Evolutionary conservation across 2,888 invertebrate species (phyloP), one percentile per base, ranked within the genome.

Genomic region (Lithodes maja): DNA sequence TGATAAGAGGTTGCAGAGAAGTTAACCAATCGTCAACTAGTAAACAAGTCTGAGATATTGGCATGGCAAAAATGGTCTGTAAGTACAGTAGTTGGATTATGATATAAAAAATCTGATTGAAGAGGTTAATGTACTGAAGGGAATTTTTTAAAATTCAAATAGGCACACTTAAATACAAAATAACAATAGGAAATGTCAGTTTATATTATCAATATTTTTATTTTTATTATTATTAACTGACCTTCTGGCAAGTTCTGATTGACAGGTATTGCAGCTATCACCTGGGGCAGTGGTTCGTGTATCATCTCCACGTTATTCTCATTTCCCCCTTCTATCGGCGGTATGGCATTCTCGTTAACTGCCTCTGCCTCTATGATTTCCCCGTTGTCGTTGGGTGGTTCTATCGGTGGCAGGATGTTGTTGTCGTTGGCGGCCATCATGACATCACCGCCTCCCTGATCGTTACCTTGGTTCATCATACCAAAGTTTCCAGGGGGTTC

Each of bases 401-500:
- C 82, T 12, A 82, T 82, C 69, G 82, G 82, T 33, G 81, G 81
- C 17, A 69, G 52, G 33, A 33, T 33, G 3, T 68, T 52, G 52
- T 82, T 82, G 2, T 69, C 82, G 52, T 82, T 69, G 69, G 69
- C 82, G 12, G 82, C 61, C 82, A 69, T 68, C 3, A 50, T n/a
- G 7, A 33, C 33, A 5, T 12, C 80, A 2, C 55, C 33, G 9
- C 55, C 80, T 33, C 55, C 33, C 53, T 86, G 80, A 5, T 81
- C 88, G 77, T 89, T 89, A 3, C 77, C 88, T 61, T 85, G 85
- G 79, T 89, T 89, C n/a, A 85, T 5, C 33, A 85, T 12, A 12
- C 88, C 88, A 77, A 89, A 89, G 53, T 89, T 89, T 75, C 88
- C 88, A 68, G 84, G 88, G 7, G 84, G 84, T 49, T 89, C 88